Evolutionary conservation across 2,113 vertebrate species (phyloP).

Genomic region (Oreocharis arfaki): DNA sequence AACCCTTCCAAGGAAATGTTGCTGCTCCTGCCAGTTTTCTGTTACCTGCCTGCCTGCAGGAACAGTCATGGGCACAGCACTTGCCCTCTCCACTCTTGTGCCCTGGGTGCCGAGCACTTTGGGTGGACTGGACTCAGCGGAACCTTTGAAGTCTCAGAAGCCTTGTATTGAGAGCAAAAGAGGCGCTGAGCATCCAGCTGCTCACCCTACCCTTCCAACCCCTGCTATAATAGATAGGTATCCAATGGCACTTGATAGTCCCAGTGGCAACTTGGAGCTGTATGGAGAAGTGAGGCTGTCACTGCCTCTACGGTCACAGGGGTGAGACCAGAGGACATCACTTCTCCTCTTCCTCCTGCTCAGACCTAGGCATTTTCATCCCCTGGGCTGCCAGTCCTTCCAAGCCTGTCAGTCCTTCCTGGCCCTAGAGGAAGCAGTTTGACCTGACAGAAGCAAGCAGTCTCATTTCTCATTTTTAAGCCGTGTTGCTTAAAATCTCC

Average conservation of each 20-base stretch:
- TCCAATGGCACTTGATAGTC: not conserved
- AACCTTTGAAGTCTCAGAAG: not conserved
- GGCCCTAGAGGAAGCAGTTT: not conserved
- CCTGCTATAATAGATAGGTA: not conserved
- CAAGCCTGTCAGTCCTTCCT: not conserved
- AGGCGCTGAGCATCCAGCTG: not conserved
- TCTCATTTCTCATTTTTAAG: not conserved
- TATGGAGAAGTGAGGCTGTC: not conserved
- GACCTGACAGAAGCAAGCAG: not conserved
- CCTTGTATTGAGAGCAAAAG: not conserved
- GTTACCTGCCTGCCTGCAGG: not conserved
- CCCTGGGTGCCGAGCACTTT: accelerated
- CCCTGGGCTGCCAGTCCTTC: not conserved
- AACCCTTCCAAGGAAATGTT: not conserved
- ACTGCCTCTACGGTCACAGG: accelerated
- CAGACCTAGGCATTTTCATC: not conserved
- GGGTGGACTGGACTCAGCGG: accelerated
- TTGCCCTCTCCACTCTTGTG: accelerated
- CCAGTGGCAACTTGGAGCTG: not conserved
- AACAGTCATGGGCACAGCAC: accelerated
- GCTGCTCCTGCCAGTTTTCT: not conserved
- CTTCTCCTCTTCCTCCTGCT: not conserved
- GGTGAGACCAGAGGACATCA: not conserved
- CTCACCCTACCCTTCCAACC: not conserved
- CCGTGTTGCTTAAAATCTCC: not conserved